Evolutionary conservation across 2,888 invertebrate species (phyloP), one percentile per base, ranked within the genome.

Genomic region (Neoaliturus tenellus): DNA sequence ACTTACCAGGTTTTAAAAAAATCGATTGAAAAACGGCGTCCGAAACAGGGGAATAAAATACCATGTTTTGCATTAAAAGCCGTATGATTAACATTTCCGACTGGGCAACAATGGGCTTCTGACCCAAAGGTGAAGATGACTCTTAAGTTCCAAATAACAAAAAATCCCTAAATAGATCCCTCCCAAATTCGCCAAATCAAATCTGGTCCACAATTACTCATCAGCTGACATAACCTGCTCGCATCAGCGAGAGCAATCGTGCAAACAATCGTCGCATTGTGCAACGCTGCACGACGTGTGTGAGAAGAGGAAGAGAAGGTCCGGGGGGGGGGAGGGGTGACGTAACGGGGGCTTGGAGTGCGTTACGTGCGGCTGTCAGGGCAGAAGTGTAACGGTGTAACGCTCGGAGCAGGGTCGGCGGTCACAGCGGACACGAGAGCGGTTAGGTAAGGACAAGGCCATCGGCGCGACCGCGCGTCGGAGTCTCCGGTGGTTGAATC

Each of bases 291-390:
- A 23, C 20, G 62, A 62, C 62, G 62, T 62, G 17, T 62, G 71
- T 71, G 71, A 39, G 71, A 71, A 41, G 71, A 71, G 71, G 71
- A 71, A 71, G 71, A 71, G 71, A 71, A 71, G 71, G 71, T n/a
- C n/a, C 62, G 4, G 28, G 31, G 5, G 4, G 33, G 33, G 12
- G 33, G 33, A 67, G 35, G 62, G 10, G 71, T 35, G 71, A 39
- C 41, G 71, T 31, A 41, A 35, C 31, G 6, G 67, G n/a, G 6
- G 67, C 20, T n/a, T 39, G n/a, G 17, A 39, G 39, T 35, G 71
- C 39, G 71, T 71, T 71, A 71, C 71, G 71, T 67, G 10, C 31
- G n/a, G 4, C n/a, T 1, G 28, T 62, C 28, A 2, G 23, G 55
- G 25, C 23, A 25, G 20, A 55, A 23, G 23, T 55, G 55, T 48